A percentile compares a stretch with the other conserved stretches of the same genome.
phyloP scores from a whole-genome alignment of 2,797 vertebrate species.

The Liparis tanakae region DNA sequence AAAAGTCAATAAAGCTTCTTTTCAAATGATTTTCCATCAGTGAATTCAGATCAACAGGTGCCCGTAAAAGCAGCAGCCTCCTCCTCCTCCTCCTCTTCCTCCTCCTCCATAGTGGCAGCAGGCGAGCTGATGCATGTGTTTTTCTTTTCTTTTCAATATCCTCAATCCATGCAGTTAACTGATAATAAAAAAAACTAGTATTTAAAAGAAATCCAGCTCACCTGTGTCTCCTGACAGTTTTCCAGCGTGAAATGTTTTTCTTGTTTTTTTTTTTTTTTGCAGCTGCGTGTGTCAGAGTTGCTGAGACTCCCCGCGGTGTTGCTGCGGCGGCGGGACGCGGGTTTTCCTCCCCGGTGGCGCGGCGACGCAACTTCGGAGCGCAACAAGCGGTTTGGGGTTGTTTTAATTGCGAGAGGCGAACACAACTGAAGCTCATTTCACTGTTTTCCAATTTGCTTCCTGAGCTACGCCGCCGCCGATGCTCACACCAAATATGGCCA shows the following conservation, averaged over 20 bases:
- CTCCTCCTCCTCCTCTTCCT: neutral
- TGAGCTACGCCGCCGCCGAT: conserved; percentile 65
- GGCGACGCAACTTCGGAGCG: conserved; percentile 60
- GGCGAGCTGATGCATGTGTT: neutral
- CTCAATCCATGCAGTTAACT: neutral
- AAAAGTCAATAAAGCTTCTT: neutral
- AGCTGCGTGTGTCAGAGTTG: conserved; percentile 73
- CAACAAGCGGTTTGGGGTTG: conserved; percentile 58
- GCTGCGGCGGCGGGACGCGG: conserved; percentile 38
- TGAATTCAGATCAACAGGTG: conserved; percentile 72
- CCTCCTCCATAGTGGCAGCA: neutral
- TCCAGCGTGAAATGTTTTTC: conserved; percentile 58
- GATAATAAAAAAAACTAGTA: neutral
- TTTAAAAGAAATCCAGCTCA: conserved; percentile 60
- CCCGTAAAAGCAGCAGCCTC: conserved; percentile 21
- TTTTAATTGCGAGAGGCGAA: conserved; percentile 68
- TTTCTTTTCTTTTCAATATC: neutral
- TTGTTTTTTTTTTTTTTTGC: conserved; percentile 29
- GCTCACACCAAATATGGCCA: conserved; percentile 83
- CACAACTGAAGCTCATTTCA: conserved; percentile 75
- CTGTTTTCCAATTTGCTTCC: conserved; percentile 65
- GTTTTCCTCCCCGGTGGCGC: conserved; percentile 20
- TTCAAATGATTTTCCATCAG: conserved; percentile 23
- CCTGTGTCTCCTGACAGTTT: conserved; percentile 79
- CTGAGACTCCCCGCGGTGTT: conserved; percentile 44